Conservation (phyloP, 2,113 vertebrate genomes). For the Narcine bancroftii region DNA sequence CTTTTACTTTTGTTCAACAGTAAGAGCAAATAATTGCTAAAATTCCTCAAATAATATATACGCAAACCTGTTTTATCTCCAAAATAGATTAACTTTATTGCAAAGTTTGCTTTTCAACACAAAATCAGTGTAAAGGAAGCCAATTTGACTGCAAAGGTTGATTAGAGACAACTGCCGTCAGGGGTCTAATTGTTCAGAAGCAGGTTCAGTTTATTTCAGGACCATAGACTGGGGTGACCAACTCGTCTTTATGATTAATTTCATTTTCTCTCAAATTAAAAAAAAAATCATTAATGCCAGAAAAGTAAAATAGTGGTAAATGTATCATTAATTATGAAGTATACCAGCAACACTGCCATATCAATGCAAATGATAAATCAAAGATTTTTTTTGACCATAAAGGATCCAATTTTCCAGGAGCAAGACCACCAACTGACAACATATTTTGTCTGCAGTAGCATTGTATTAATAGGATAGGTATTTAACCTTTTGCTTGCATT, state of each 20-base stretch:
- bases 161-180: not conserved
- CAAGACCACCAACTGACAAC: not conserved
- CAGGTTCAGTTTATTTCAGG: not conserved
- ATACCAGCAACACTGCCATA: not conserved
- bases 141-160: not conserved
- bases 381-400: not conserved
- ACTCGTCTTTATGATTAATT: not conserved
- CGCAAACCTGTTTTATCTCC: constrained; percentile 19
- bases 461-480: not conserved
- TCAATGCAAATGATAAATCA: not conserved
- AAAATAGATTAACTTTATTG: constrained; percentile 32
- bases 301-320: not conserved
- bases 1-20: not conserved
- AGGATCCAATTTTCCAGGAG: not conserved
- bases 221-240: not conserved
- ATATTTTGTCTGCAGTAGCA: not conserved
- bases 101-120: not conserved
- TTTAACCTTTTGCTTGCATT: constrained; percentile 5
- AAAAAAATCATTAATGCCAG: not conserved
- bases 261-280: not conserved
- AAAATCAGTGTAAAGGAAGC: not conserved
- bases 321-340: not conserved
- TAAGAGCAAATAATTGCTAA: not conserved
- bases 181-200: not conserved
- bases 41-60: constrained; percentile 10